phyloP scores from a whole-genome alignment of 1,140 invertebrate genomes.

The Lethocerus indicus region DNA sequence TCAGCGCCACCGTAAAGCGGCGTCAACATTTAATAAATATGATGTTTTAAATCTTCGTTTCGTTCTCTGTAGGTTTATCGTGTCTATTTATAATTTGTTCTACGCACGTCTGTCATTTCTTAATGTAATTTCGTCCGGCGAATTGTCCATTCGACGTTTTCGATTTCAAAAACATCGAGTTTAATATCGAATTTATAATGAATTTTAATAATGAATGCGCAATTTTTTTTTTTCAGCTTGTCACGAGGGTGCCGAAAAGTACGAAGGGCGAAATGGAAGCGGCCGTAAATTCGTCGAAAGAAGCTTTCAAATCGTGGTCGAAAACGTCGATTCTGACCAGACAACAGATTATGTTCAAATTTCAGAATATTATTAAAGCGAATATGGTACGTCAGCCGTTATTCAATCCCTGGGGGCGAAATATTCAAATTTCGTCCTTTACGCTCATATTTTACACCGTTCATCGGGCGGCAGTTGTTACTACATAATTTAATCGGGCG shows the following conservation, averaged over 20 bases:
- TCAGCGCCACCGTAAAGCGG: too few relatives aligned
- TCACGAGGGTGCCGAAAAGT: slow-evolving; percentile 73
- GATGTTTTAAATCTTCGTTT: too few relatives aligned
- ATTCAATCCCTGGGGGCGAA: too few relatives aligned
- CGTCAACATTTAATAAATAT: too few relatives aligned
- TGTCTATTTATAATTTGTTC: too few relatives aligned
- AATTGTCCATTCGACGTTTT: too few relatives aligned
- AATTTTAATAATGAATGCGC: background rate
- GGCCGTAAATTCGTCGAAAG: slow-evolving; percentile 74
- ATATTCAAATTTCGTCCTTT: too few relatives aligned
- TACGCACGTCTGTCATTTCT: too few relatives aligned
- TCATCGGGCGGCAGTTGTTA: background rate
- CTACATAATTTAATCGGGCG: background rate
- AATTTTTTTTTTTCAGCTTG: slow-evolving; percentile 30
- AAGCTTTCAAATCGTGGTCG: slow-evolving; percentile 74
- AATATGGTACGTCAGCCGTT: slow-evolving; percentile 40
- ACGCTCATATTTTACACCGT: too few relatives aligned
- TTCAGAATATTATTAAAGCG: slow-evolving; percentile 56
- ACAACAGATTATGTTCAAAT: slow-evolving; percentile 93
- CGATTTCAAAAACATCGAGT: too few relatives aligned
- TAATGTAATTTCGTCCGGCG: too few relatives aligned
- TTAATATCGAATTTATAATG: background rate
- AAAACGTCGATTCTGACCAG: slow-evolving; percentile 82
- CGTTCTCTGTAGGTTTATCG: too few relatives aligned
- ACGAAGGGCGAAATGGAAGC: slow-evolving; percentile 82